Conservation (phyloP, 2,888 invertebrate genomes). For the Trichopria drosophilae region DNA sequence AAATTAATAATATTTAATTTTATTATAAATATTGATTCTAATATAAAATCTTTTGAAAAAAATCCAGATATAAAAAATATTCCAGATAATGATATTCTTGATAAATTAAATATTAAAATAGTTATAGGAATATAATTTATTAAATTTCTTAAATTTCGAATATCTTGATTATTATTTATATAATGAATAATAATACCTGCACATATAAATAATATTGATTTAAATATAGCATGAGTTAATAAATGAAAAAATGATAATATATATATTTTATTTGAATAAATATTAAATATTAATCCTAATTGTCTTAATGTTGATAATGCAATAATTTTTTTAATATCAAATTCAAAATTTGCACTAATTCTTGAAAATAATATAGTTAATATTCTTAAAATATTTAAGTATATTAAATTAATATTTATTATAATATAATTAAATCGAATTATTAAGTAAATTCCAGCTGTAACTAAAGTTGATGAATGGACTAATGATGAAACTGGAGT, state of each 20-base stretch:
- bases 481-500: constrained; percentile 77
- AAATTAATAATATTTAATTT: constrained; percentile 40
- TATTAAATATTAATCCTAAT: constrained; percentile 72
- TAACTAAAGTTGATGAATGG: constrained; percentile 79
- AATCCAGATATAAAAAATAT: constrained; percentile 68
- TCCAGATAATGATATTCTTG: constrained; percentile 67
- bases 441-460: constrained; percentile 74
- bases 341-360: constrained; percentile 66
- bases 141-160: constrained; percentile 65
- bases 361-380: constrained; percentile 68
- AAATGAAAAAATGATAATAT: constrained; percentile 73
- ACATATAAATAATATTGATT: constrained; percentile 74
- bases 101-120: constrained; percentile 63
- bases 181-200: constrained; percentile 71
- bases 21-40: constrained; percentile 52
- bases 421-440: constrained; percentile 66
- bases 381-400: constrained; percentile 43
- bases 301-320: constrained; percentile 77
- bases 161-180: constrained; percentile 68
- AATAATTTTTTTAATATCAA: constrained; percentile 78
- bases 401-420: constrained; percentile 58
- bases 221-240: constrained; percentile 75
- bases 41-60: constrained; percentile 60
- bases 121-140: constrained; percentile 61
- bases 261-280: constrained; percentile 63